Base-by-base conservation (phyloP, 2,888 invertebrate species). In the Cosmorhoe ocellata region DNA sequence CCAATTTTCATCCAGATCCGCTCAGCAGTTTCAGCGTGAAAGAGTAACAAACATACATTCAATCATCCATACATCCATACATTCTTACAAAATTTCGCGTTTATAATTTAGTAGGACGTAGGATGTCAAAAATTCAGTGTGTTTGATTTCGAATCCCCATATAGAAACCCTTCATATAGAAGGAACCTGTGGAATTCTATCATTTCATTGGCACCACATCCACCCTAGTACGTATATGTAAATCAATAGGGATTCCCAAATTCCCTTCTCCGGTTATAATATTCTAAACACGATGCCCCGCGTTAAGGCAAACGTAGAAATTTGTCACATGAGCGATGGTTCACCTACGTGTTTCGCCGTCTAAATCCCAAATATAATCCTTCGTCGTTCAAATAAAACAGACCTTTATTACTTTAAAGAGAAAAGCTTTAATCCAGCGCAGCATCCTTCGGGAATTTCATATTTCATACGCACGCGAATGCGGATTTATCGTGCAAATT, bases 321-420 rank as follows among this genome's bases (percentile, higher is more conserved):
- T 90, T 90, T 90, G 89, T 90, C 89, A 90, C 89, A 89, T 90
- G 89, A 90, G 89, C 88, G 89, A 90, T 90, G 89, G 90, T 84
- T 82, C 84, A 87, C 83, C 88, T 88, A 89, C 90, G 90, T 90
- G 90, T 87, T 84, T 79, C 84, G 80, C 76, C 76, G 76, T 79
- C 81, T 81, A 84, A 86, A 87, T 90, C 86, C 85, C 85, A 80
- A 87, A 86, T 84, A 87, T 87, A 89, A 89, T 88, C 85, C 78
- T 70, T 76, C 72, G 67, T 66, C 64, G 78, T 73, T 69, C 87
- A 84, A 85, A 87, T 88, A 88, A 88, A 90, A 89, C 79, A 85
- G 87, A 88, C 87, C 89, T 90, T 88, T 90, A 89, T 89, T 86
- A 85, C 89, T 86, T 82, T 81, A 81, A 84, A 82, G 79, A 78